Evolutionary conservation across 2,888 invertebrate species (phyloP), one percentile per base, ranked within the genome.

Genomic region (Conus canariensis): DNA sequence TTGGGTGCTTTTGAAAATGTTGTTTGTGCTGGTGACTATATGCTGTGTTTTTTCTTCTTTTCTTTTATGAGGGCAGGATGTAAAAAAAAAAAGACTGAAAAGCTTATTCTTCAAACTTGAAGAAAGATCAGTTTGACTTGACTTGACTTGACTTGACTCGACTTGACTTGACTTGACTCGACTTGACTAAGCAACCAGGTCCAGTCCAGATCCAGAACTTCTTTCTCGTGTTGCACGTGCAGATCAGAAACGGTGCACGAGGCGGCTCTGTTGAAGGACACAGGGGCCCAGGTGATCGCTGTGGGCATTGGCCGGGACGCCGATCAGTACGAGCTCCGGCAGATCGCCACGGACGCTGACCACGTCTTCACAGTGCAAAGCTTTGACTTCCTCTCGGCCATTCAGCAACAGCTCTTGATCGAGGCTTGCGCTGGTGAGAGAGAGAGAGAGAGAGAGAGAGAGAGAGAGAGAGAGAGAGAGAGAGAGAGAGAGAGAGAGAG

Each of bases 201-300:
- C 30, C 30, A 2, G 30, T 30, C 30, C 30, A 30, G 2, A 30
- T 30, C 30, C 30, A 30, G 30, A 30, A 30, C 30, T 30, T 30
- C 30, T 30, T 30, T 30, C 16, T 16, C 70, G 70, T 22, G 70
- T 82, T n/a, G n/a, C 25, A 12, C 60, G 25, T 85, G 60, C 87
- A 87, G 87, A 70, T 70, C 67, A 12, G 87, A 87, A 45, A 87
- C 87, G 7, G 67, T 87, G 45, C 87, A 87, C 87, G 87, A 67
- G 70, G 87, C 87, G 19, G 19, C 30, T 1, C 45, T 87, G 30
- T 70, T 86, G n/a, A 74, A 90, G 90, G 90, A 12, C 45, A 88
- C 90, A 30, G 88, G 90, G 56, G 90, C 90, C 5, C 56, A 74
- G 58, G 90, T 90, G 30, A 90, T 90, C n/a, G 90, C 90, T 1